Base-by-base conservation (phyloP, 2,797 vertebrate species). In the Gouania willdenowi region DNA sequence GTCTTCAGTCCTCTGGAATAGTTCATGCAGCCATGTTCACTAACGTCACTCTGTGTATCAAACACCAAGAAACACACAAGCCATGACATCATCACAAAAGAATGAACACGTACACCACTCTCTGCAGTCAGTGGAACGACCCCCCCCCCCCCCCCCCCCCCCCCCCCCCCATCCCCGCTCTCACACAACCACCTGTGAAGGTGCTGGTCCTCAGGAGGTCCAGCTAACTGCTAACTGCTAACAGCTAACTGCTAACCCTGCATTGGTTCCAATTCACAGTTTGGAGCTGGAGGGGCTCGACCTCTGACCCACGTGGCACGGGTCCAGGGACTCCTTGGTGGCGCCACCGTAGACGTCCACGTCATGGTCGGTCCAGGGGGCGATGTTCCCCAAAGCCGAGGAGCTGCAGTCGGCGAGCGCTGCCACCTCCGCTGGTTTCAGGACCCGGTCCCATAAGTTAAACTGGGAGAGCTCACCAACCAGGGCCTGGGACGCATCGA, bases 401-500 rank as follows among this genome's bases (percentile, higher is more conserved):
- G 83, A 78, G n/a, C 90, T 91, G 72, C 95, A 98, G 69, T 93
- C 92, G 15, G 96, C 93, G 57, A 98, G 71, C 26, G 87, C 83
- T 9, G 89, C 70, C 42, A 98, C 89, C 74, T 98, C 94, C 0
- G 58, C 79, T 0, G 93, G 88, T 0, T 91, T 91, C 83, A 98
- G 75, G 60, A 90, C 83, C 3, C 92, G 91, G 73, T 98, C 94
- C 96, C 96, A 98, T 67, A 98, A 76, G 21, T 93, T 88, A 65
- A 98, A 97, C 77, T 97, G 91, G 0, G 95, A 90, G 25, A 98
- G 83, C 76, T 97, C 94, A 7, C 96, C 95, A 0, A 97, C 94
- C 6, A 98, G 91, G 24, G 96, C 94, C 75, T 98, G 96, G 0
- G 94, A 97, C 35, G 95, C 94, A 0, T 98, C 96, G 15, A 98